Base-by-base conservation (phyloP, 2,797 vertebrate genomes). In the Enteromius trimaculatus region DNA sequence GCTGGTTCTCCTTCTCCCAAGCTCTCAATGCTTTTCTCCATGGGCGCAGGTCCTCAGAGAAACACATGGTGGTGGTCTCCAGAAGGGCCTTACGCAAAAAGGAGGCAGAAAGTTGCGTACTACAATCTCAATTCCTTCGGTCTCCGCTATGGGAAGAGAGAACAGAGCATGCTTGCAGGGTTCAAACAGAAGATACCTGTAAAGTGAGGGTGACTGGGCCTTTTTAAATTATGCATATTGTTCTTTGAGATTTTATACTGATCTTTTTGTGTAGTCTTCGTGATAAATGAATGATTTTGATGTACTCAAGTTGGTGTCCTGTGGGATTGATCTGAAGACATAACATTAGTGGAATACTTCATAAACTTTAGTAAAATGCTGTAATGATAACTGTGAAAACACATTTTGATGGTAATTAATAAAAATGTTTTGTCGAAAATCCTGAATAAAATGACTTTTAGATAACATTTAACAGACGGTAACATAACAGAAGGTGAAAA, bases 91-190 rank as follows among this genome's bases (percentile, higher is more conserved):
- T 80, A 72, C 13, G 65, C 87, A 23, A 91, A 91, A 80, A 94
- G 93, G 84, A 90, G 86, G 9, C 90, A 92, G 74, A 92, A 94
- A 51, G 81, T 92, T 17, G 88, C 92, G 0, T 83, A 93, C 17
- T 96, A 94, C 87, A 96, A 96, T 86, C 93, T 93, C 87, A 96
- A 96, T 84, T 94, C 95, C 3, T 96, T 96, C 1, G 95, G 95
- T 26, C 90, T 96, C 65, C 93, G 95, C 82, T 96, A 95, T 0
- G 95, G 95, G 74, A 94, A 94, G 86, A 90, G 89, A 88, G 49
- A 81, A 13, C 47, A 66, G 58, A 37, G 71, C 55, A 58, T 31
- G 23, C 39, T 62, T 42, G 31, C 49, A 42, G 26, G 13, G 34
- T 70, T 81, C n/a, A 79, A 65, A 23, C 34, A 66, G 4, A 29